Conservation (phyloP, 1,140 invertebrate genomes). For the Bombus picipes region DNA sequence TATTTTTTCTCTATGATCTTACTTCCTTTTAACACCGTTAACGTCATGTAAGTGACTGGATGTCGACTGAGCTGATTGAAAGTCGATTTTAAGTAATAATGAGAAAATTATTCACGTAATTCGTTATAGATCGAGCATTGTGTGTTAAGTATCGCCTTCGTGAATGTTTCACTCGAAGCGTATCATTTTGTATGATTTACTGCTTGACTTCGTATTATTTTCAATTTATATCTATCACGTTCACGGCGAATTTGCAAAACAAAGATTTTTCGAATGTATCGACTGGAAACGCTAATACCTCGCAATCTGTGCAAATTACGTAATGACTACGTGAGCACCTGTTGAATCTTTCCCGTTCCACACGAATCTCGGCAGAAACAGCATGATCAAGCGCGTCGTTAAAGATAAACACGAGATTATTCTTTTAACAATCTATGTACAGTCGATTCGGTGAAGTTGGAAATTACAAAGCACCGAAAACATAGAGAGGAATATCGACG, state of each 20-base stretch:
- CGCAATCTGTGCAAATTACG: neutral
- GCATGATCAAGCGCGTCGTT: neutral
- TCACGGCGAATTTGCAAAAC: neutral
- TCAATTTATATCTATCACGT: neutral
- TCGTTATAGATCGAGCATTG: neutral
- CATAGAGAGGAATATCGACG: no score
- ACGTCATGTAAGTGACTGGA: no score
- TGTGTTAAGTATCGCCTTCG: neutral
- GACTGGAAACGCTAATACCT: neutral
- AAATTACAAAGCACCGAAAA: neutral
- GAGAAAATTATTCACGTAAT: slow-evolving; percentile 19
- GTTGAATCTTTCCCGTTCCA: neutral
- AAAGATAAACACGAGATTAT: neutral
- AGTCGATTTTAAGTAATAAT: neutral
- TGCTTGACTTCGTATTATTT: neutral
- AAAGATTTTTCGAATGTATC: neutral
- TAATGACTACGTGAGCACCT: neutral
- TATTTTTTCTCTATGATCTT: neutral
- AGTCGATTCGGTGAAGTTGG: no score
- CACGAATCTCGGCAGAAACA: neutral
- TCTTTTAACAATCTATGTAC: neutral
- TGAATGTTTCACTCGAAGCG: neutral
- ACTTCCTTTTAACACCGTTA: no score
- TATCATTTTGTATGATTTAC: slow-evolving; percentile 33
- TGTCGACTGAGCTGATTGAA: no score